These are phyloP conservation scores for Gobio gobio DNA, from an alignment of 2,113 vertebrate species.

Conservation along the genomic window DNA sequence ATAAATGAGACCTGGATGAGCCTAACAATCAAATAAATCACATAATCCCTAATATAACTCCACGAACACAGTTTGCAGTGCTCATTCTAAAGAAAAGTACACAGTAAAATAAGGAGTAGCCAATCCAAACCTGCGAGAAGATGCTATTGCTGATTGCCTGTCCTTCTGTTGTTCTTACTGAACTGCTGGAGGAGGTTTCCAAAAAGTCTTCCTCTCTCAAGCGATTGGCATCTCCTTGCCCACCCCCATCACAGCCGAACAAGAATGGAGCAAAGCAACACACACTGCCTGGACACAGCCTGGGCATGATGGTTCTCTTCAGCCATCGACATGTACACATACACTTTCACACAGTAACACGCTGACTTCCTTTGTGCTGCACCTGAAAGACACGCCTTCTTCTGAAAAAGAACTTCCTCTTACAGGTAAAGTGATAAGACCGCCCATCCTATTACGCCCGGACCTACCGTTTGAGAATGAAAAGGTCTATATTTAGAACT, in stretches of 20 bases:
- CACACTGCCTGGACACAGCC: constrained; percentile 43
- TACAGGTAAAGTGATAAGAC: constrained; percentile 34
- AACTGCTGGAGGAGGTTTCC: constrained; percentile 43
- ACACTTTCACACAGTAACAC: constrained; percentile 24
- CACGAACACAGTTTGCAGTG: background rate
- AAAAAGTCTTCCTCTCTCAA: constrained; percentile 56
- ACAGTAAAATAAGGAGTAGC: background rate
- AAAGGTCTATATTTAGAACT: constrained; percentile 20
- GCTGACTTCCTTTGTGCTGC: constrained; percentile 19
- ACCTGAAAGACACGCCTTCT: constrained; percentile 31
- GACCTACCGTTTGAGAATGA: constrained; percentile 1
- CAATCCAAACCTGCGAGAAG: constrained; percentile 25
- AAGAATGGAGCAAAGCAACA: constrained; percentile 47
- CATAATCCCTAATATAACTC: background rate
- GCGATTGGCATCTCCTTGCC: constrained; percentile 34
- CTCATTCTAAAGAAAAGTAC: background rate
- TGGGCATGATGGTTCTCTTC: constrained; percentile 33
- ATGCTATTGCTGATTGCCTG: background rate
- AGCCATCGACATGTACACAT: background rate
- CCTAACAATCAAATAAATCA: background rate
- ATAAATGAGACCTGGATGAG: background rate
- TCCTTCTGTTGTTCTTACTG: background rate
- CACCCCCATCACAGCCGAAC: constrained; percentile 13
- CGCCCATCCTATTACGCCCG: background rate
- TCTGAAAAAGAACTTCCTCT: constrained; percentile 22